Conservation (phyloP, 2,888 invertebrate genomes). For the Hypselothyrea guttata region DNA sequence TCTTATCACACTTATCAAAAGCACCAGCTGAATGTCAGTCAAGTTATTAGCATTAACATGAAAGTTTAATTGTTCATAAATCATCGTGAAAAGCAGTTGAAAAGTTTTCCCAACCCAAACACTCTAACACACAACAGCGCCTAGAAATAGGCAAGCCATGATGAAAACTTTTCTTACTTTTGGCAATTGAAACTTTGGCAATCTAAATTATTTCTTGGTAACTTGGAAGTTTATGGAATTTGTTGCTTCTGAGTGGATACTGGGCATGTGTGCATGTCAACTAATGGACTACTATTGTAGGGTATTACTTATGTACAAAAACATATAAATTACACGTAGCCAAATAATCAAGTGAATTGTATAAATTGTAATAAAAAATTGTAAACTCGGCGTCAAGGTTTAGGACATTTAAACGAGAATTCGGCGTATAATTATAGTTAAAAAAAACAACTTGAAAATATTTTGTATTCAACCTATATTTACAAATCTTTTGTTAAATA, state of each 20-base stretch:
- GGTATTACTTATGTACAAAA: too few species aligned
- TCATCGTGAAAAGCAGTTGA: constrained; percentile 17
- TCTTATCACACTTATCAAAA: background rate
- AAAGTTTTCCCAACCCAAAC: constrained; percentile 23
- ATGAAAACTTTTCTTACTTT: constrained; percentile 51
- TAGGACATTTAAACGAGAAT: too few species aligned
- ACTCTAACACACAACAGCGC: constrained; percentile 1
- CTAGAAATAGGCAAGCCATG: constrained; percentile 46
- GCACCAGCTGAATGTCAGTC: constrained; percentile 29
- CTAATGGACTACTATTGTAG: too few species aligned
- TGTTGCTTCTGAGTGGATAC: background rate
- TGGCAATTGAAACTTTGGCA: constrained; percentile 67
- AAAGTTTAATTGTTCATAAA: constrained; percentile 54
- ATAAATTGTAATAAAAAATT: too few species aligned
- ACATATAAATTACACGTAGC: too few species aligned
- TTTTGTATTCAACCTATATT: too few species aligned
- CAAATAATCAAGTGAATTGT: too few species aligned
- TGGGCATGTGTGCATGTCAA: background rate
- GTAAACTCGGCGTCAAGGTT: too few species aligned
- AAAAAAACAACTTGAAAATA: too few species aligned
- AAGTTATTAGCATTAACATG: constrained; percentile 41
- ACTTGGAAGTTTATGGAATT: constrained; percentile 3
- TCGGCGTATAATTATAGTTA: too few species aligned
- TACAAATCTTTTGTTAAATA: too few species aligned
- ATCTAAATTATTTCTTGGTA: constrained; percentile 40